A percentile compares a stretch with the other conserved stretches of the same genome.
phyloP scores from a whole-genome alignment of 2,113 vertebrate genomes.

The Pipa parva region DNA sequence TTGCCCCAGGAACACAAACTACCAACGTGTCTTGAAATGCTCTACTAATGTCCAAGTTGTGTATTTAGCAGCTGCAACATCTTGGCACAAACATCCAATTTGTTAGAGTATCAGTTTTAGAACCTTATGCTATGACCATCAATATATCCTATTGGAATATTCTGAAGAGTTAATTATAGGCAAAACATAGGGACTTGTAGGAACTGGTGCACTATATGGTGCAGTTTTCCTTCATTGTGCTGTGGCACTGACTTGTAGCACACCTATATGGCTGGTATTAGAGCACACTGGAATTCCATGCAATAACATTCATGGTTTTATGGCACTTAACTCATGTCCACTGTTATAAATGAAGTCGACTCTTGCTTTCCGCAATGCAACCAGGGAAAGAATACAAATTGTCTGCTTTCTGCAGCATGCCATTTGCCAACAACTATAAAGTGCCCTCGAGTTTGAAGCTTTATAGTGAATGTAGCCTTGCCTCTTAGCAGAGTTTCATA shows the following conservation, averaged over 20 bases:
- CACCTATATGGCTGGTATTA: background rate
- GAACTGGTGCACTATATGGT: background rate
- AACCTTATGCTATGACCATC: too few species aligned
- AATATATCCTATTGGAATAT: too few species aligned
- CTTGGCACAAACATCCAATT: too few species aligned
- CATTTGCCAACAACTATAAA: constrained; percentile 13
- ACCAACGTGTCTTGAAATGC: too few species aligned
- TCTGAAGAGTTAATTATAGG: too few species aligned
- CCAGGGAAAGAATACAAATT: constrained; percentile 30
- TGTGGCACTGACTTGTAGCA: background rate
- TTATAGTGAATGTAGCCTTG: constrained; percentile 15
- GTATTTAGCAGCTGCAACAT: too few species aligned
- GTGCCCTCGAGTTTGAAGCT: constrained; percentile 16
- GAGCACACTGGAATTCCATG: background rate
- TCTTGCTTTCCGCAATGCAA: constrained; percentile 5
- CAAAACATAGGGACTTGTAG: too few species aligned
- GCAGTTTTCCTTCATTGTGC: background rate
- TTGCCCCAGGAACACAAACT: too few species aligned
- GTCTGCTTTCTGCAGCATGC: constrained; percentile 17
- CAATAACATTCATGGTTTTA: constrained; percentile 20
- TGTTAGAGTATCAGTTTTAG: too few species aligned
- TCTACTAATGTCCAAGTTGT: too few species aligned
- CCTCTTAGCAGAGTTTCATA: background rate
- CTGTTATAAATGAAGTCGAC: constrained; percentile 22
- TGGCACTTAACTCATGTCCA: constrained; percentile 14